Percentiles rank a stretch among this genome's conserved stretches.
Evolutionary conservation across 2,888 invertebrate genomes (phyloP).

Genomic region (Harpalus rubripes): DNA sequence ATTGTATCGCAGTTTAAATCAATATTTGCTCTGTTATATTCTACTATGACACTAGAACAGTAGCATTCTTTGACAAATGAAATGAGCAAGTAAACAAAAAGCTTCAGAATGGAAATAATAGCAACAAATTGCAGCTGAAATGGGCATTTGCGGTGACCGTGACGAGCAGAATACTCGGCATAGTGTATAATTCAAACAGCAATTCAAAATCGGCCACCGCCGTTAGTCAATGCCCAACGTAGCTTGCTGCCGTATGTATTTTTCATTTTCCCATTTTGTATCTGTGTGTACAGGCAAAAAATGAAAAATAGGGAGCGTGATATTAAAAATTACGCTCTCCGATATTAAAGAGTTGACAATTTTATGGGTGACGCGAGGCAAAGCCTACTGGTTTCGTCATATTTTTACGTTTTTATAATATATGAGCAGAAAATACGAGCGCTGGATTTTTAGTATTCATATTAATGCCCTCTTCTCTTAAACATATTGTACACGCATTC

Average conservation of each 20-base stretch:
- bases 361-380: constrained; percentile 59
- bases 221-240: constrained; percentile 45
- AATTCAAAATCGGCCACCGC: constrained; percentile 49
- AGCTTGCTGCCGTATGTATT: constrained; percentile 53
- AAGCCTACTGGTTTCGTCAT: constrained; percentile 45
- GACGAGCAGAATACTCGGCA: neutral
- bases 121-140: constrained; percentile 53
- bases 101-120: constrained; percentile 29
- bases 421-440: constrained; percentile 54
- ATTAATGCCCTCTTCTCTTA: constrained; percentile 17
- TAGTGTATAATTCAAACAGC: constrained; percentile 57
- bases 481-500: neutral
- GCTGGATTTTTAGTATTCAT: constrained; percentile 58
- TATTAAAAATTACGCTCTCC: constrained; percentile 68
- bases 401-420: constrained; percentile 59
- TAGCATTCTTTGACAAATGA: constrained; percentile 23
- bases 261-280: constrained; percentile 61
- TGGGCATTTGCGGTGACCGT: constrained; percentile 32
- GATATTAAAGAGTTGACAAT: constrained; percentile 66
- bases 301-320: constrained; percentile 66
- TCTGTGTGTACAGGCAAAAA: constrained; percentile 51
- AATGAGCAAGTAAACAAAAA: constrained; percentile 44
- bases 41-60: too few species aligned
- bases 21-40: too few species aligned
- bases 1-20: too few species aligned